Percentiles rank a stretch among this genome's conserved stretches.
Evolutionary conservation across 1,140 invertebrate genomes (phyloP).

Genomic region (Nylanderia fulva): DNA sequence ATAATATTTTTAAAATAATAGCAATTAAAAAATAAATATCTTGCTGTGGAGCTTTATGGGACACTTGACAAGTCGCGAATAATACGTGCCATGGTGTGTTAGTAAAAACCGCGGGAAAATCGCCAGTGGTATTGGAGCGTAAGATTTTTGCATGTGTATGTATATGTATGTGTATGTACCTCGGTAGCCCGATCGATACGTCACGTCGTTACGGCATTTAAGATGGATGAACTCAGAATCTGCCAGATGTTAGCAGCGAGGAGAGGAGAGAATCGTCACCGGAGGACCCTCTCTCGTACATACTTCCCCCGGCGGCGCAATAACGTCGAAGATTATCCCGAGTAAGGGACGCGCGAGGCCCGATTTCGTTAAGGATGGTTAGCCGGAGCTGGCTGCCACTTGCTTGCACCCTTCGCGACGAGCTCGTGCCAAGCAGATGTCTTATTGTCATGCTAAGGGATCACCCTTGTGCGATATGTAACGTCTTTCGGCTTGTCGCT

Average conservation of each 20-base stretch:
- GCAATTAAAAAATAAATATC: neutral
- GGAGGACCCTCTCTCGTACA: constrained; percentile 29
- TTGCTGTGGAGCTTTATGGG: neutral
- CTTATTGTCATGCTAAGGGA: constrained; percentile 80
- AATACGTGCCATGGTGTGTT: neutral
- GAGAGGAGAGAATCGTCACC: constrained; percentile 13
- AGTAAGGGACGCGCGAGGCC: constrained; percentile 44
- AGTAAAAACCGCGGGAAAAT: constrained; percentile 6
- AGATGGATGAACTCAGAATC: constrained; percentile 68
- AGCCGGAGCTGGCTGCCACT: constrained; percentile 65
- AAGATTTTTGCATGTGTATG: neutral
- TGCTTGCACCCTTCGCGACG: constrained; percentile 69
- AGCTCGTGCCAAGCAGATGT: constrained; percentile 80
- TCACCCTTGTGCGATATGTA: constrained; percentile 70
- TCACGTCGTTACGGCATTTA: constrained; percentile 57
- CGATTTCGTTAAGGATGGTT: constrained; percentile 75
- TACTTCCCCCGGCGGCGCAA: constrained; percentile 60
- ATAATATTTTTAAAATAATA: neutral
- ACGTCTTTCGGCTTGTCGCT: constrained; percentile 73
- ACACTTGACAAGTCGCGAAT: neutral
- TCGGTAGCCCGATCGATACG: constrained; percentile 38
- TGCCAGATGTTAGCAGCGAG: constrained; percentile 68
- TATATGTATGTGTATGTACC: neutral
- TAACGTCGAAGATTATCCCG: constrained; percentile 74
- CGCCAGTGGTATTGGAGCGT: neutral